phyloP scores from a whole-genome alignment of 2,888 invertebrate genomes.

The Trissolcus brochymenae region DNA sequence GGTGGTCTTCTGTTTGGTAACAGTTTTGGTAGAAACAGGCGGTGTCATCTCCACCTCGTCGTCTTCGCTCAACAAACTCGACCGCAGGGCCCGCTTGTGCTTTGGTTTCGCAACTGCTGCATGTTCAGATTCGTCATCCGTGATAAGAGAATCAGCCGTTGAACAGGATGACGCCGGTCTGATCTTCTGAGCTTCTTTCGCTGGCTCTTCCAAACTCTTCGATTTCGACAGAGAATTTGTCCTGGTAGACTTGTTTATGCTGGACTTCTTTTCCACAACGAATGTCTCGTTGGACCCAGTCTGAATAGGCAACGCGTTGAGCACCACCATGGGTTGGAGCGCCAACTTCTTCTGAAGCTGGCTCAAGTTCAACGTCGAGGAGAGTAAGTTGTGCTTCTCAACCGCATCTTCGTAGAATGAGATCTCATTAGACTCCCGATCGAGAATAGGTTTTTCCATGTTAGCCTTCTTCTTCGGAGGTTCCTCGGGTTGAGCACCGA shows the following conservation, averaged over 20 bases:
- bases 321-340: constrained; percentile 68
- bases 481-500: constrained; percentile 17
- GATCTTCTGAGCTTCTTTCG: background rate
- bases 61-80: constrained; percentile 57
- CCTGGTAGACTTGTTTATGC: background rate
- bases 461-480: constrained; percentile 58
- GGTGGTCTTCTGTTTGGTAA: constrained; percentile 5
- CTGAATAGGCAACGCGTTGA: constrained; percentile 62
- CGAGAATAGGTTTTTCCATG: constrained; percentile 54
- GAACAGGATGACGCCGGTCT: background rate
- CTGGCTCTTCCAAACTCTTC: constrained; percentile 10
- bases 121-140: constrained; percentile 73
- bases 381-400: constrained; percentile 70
- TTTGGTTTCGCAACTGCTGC: constrained; percentile 61
- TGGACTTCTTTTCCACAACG: constrained; percentile 55
- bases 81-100: constrained; percentile 54
- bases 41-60: constrained; percentile 64
- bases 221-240: constrained; percentile 16
- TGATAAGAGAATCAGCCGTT: constrained; percentile 63
- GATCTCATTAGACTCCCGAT: constrained; percentile 60
- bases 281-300: constrained; percentile 65
- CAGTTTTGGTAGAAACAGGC: constrained; percentile 49
- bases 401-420: constrained; percentile 74
- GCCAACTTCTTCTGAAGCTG: constrained; percentile 60
- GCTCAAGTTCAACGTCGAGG: constrained; percentile 72